Conservation (phyloP, 2,888 invertebrate species). For the Odontothrips loti region DNA sequence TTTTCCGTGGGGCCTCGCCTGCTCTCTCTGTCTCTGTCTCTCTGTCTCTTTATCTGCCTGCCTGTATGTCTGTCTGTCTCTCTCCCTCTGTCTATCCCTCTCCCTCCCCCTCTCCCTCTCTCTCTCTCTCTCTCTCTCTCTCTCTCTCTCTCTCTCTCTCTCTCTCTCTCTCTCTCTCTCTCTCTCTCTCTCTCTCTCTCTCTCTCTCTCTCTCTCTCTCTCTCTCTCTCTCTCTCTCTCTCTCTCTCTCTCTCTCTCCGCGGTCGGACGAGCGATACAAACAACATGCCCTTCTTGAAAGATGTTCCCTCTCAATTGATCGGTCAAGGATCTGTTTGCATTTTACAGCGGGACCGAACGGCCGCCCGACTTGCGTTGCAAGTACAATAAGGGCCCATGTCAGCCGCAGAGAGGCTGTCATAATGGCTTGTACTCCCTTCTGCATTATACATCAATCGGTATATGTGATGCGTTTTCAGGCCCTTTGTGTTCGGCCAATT, state of each 20-base stretch:
- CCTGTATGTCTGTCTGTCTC: no score
- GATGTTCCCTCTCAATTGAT: background rate
- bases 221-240: slow-evolving; percentile 3
- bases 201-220: slow-evolving; percentile 9
- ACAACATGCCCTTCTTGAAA: no score
- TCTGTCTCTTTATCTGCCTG: no score
- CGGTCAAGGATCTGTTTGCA: background rate
- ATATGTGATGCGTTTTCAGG: background rate
- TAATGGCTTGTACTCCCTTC: slow-evolving; percentile 23
- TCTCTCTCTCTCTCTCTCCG: background rate
- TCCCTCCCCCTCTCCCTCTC: background rate
- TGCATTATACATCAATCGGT: background rate
- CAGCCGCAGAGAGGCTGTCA: background rate
- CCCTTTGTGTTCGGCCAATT: slow-evolving; percentile 4
- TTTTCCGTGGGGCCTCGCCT: background rate
- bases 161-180: slow-evolving; percentile 6
- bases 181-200: slow-evolving; percentile 11
- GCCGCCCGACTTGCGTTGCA: background rate
- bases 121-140: slow-evolving; percentile 20
- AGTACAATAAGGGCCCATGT: slow-evolving; percentile 1
- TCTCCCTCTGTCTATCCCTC: background rate
- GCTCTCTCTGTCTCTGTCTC: slow-evolving; percentile 9
- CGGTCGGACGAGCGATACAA: no score
- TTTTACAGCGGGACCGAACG: background rate
- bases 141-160: background rate